These are phyloP conservation scores for Rhinoptilus africanus DNA, from an alignment of 2,113 vertebrate genomes.

Conservation along the genomic window DNA sequence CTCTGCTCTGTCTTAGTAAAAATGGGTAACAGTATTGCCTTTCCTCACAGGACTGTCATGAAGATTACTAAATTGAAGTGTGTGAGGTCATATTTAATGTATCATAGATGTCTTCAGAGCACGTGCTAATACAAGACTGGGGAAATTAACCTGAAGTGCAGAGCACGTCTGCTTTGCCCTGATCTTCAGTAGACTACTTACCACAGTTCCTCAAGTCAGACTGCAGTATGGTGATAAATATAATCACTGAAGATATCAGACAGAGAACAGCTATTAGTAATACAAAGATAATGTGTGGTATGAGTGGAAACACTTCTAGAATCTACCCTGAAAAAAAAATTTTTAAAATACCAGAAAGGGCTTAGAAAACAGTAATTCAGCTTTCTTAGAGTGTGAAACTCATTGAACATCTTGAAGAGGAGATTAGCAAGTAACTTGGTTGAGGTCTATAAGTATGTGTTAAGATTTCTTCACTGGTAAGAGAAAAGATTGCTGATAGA, in stretches of 20 bases:
- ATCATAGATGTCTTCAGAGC: not conserved
- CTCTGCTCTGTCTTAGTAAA: not conserved
- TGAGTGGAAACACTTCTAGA: not conserved
- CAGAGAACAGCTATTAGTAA: not conserved
- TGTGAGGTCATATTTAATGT: not conserved
- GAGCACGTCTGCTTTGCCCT: slow-evolving; percentile 1
- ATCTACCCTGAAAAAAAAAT: not conserved
- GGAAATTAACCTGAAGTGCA: not conserved
- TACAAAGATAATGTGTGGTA: not conserved
- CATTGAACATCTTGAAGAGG: not conserved
- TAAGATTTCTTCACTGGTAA: not conserved
- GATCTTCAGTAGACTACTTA: not conserved
- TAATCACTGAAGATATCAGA: slow-evolving; percentile 12
- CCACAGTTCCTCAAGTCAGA: not conserved
- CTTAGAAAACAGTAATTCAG: slow-evolving; percentile 7
- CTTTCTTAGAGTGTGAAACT: not conserved
- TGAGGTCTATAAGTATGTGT: not conserved
- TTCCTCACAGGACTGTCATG: not conserved
- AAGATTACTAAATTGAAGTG: not conserved
- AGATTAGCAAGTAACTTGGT: not conserved
- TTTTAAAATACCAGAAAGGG: not conserved
- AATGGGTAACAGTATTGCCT: not conserved
- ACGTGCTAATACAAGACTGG: not conserved
- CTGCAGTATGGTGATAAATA: slow-evolving; percentile 38
- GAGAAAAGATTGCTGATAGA: not conserved